phyloP scores from a whole-genome alignment of 2,888 invertebrate genomes.

The Cremastinae sp. region DNA sequence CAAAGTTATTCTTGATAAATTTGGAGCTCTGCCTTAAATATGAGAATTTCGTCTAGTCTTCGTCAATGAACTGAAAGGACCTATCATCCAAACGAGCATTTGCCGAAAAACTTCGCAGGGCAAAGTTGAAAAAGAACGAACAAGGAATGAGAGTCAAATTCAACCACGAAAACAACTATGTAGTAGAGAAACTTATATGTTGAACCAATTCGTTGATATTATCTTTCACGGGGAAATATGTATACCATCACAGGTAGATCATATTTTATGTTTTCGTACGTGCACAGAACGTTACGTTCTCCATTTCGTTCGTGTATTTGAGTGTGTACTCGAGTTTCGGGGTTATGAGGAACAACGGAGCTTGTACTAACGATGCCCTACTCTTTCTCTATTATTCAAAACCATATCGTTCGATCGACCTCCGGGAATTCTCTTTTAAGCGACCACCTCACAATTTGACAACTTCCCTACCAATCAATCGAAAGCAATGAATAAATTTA shows the following conservation, averaged over 20 bases:
- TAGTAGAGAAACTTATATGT: too few species aligned
- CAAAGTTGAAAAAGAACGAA: too few species aligned
- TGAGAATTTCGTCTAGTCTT: too few species aligned
- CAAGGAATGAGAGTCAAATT: too few species aligned
- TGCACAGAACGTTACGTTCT: not conserved
- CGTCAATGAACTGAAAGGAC: too few species aligned
- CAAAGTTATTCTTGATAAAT: too few species aligned
- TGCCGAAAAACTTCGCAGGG: too few species aligned
- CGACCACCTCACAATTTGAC: not conserved
- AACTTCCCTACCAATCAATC: not conserved
- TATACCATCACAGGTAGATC: not conserved
- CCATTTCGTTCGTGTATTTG: not conserved
- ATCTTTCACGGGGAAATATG: not conserved
- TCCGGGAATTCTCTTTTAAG: slow-evolving; percentile 30
- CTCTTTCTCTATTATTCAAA: slow-evolving; percentile 62
- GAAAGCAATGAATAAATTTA: not conserved
- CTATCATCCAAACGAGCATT: too few species aligned
- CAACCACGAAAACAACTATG: too few species aligned
- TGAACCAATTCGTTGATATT: too few species aligned
- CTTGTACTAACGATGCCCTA: slow-evolving; percentile 57
- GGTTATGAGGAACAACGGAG: slow-evolving; percentile 28
- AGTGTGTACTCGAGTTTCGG: slow-evolving; percentile 15
- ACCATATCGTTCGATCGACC: slow-evolving; percentile 60
- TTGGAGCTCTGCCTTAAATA: too few species aligned
- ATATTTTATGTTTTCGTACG: not conserved